These are phyloP conservation scores for Atta cephalotes DNA, from an alignment of 1,140 invertebrate genomes.

Conservation along the genomic window DNA sequence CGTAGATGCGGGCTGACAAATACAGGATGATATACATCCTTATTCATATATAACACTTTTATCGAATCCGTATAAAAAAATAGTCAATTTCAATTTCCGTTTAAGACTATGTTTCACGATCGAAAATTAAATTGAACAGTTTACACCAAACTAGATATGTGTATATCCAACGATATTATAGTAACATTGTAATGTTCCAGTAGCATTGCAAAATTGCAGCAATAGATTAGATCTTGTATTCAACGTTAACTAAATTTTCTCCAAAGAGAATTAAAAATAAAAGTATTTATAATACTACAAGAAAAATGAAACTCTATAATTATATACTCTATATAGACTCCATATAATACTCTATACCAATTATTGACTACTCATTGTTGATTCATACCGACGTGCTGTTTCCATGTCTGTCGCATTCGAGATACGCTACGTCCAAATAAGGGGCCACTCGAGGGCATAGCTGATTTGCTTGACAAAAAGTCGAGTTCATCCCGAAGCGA, in stretches of 20 bases:
- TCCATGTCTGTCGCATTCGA: background rate
- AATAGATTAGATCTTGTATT: background rate
- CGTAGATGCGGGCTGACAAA: conserved; percentile 69
- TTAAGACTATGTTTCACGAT: too few relatives aligned
- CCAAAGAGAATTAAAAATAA: background rate
- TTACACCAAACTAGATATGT: too few relatives aligned
- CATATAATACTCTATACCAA: background rate
- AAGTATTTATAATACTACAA: background rate
- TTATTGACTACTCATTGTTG: background rate
- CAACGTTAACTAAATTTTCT: background rate
- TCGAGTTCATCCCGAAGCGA: background rate
- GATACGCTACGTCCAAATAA: background rate
- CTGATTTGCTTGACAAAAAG: background rate
- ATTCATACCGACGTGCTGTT: background rate
- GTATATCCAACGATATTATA: too few relatives aligned
- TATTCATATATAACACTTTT: conserved; percentile 12
- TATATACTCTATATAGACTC: background rate
- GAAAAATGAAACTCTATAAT: background rate
- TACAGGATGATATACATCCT: conserved; percentile 69
- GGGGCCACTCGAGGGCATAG: background rate
- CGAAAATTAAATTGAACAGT: too few relatives aligned
- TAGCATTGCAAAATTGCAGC: too few relatives aligned
- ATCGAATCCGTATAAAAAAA: conserved; percentile 32
- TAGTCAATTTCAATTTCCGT: background rate
- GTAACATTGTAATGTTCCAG: too few relatives aligned